These are phyloP conservation scores for Brachycybe producta DNA, from an alignment of 2,888 invertebrate genomes.

Conservation along the genomic window DNA sequence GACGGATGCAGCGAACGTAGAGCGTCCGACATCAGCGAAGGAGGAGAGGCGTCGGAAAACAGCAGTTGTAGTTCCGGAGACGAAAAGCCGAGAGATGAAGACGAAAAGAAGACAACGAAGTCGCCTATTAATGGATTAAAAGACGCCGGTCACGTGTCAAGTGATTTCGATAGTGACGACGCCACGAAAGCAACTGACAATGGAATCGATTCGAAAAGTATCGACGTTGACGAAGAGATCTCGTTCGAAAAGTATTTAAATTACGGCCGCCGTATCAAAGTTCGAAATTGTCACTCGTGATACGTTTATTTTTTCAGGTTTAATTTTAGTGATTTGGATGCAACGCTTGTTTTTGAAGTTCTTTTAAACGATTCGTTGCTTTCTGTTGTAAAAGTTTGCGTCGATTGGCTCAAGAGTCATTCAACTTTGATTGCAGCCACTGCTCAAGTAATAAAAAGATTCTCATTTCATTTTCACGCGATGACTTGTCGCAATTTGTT, in stretches of 20 bases:
- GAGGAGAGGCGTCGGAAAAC: neutral
- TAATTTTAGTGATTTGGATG: neutral
- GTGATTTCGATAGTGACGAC: too few species aligned
- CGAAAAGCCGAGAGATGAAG: neutral
- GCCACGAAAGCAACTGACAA: too few species aligned
- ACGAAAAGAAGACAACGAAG: neutral
- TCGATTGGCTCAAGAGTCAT: conserved; percentile 72
- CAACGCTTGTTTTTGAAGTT: conserved; percentile 1
- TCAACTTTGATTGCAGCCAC: conserved; percentile 63
- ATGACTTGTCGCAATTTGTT: neutral
- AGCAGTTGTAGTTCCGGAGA: conserved; percentile 1
- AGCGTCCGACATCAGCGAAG: conserved; percentile 9
- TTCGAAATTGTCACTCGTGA: neutral
- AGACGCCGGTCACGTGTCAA: too few species aligned
- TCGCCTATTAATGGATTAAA: too few species aligned
- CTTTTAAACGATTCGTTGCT: conserved; percentile 33
- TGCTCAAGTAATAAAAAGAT: conserved; percentile 32
- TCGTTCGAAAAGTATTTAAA: too few species aligned
- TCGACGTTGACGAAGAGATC: too few species aligned
- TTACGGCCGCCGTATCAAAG: too few species aligned
- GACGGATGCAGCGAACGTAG: neutral
- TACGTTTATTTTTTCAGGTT: neutral
- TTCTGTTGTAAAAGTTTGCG: conserved; percentile 57
- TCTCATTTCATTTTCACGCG: neutral
- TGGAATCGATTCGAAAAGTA: too few species aligned